Conservation (phyloP, 1,140 invertebrate species). For the Pachyrhynchus sulphureomaculatus region DNA sequence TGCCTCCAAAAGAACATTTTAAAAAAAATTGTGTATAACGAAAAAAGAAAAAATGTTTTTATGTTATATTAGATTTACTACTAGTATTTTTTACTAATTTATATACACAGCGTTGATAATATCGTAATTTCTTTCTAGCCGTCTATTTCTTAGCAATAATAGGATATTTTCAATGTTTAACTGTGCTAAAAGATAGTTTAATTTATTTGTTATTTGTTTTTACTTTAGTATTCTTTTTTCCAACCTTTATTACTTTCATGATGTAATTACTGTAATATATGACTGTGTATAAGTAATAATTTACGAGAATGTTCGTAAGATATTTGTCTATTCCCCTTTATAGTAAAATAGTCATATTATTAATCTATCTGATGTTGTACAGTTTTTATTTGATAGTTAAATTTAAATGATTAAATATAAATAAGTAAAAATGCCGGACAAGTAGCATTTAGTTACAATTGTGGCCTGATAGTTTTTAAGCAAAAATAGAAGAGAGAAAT, state of each 20-base stretch:
- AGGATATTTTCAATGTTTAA: neutral
- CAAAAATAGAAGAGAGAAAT: too few relatives aligned
- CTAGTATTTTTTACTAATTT: neutral
- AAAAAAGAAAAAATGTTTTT: neutral
- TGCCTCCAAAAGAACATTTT: too few relatives aligned
- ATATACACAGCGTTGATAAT: neutral
- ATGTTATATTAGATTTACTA: neutral
- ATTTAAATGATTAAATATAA: neutral
- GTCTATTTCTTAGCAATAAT: conserved; percentile 7
- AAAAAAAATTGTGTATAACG: too few relatives aligned
- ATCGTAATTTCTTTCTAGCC: neutral
- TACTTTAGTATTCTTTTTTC: neutral
- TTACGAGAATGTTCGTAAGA: neutral
- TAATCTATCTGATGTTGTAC: neutral
- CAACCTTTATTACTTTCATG: neutral
- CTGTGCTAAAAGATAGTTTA: neutral
- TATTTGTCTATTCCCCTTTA: conserved; percentile 5
- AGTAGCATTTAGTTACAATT: too few relatives aligned
- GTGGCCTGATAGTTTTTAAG: too few relatives aligned
- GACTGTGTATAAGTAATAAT: neutral
- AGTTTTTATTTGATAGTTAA: neutral
- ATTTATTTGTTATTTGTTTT: neutral
- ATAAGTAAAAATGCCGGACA: too few relatives aligned
- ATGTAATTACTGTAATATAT: conserved; percentile 8
- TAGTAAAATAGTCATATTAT: neutral